phyloP scores from a whole-genome alignment of 2,888 invertebrate species.

The Temnothorax ravouxi region DNA sequence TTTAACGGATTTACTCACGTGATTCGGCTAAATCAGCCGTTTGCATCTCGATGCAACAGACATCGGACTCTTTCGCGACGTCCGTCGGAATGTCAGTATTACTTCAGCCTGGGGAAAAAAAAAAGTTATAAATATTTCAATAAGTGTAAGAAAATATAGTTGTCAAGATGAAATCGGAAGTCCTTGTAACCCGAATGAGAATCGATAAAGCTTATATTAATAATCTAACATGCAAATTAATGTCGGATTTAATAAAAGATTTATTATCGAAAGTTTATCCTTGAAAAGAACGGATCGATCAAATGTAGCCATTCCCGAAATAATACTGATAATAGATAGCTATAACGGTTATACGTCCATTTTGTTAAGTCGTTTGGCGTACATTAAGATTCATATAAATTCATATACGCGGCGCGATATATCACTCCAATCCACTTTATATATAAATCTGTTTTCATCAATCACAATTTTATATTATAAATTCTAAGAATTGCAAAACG shows the following conservation, averaged over 20 bases:
- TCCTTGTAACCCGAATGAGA: not conserved
- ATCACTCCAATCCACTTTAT: not conserved
- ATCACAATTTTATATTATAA: too few relatives aligned
- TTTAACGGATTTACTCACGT: constrained; percentile 48
- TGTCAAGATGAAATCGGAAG: not conserved
- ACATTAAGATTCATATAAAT: not conserved
- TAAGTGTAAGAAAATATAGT: not conserved
- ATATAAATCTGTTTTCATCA: not conserved
- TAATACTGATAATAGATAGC: not conserved
- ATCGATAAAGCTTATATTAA: not conserved
- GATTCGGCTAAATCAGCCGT: constrained; percentile 16
- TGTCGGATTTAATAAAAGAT: not conserved
- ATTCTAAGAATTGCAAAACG: too few relatives aligned
- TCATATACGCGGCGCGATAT: not conserved
- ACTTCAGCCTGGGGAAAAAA: constrained; percentile 68
- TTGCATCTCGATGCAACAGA: constrained; percentile 66
- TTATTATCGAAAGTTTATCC: not conserved
- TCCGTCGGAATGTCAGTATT: constrained; percentile 63
- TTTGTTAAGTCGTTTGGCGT: not conserved
- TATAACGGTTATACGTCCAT: not conserved
- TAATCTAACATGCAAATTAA: too few relatives aligned
- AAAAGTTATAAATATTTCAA: not conserved
- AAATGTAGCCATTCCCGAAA: not conserved
- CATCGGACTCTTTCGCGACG: constrained; percentile 10
- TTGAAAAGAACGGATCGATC: not conserved